phyloP scores from a whole-genome alignment of 2,888 invertebrate genomes.

The Aspidiotus rigidus region DNA sequence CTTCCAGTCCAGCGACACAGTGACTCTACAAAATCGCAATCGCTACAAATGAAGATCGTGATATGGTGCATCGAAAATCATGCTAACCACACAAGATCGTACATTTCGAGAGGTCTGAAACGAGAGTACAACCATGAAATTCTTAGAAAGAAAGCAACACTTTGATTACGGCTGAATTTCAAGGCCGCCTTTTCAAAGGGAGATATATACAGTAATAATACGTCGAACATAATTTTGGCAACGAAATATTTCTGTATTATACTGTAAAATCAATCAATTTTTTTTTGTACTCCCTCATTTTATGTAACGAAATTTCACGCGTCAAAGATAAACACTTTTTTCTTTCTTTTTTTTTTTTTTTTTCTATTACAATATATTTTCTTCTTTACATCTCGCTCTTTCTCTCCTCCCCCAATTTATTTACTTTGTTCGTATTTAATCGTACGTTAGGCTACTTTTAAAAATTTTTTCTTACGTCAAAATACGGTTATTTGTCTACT shows the following conservation, averaged over 20 bases:
- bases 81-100: constrained; percentile 1
- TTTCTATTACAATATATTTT: neutral
- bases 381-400: neutral
- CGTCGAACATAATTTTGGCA: neutral
- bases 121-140: constrained; percentile 17
- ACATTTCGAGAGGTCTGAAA: neutral
- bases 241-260: neutral
- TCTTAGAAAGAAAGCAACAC: constrained; percentile 18
- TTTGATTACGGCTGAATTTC: constrained; percentile 33
- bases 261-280: neutral
- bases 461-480: too few species aligned
- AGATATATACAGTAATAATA: too few species aligned
- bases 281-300: neutral
- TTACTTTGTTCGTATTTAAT: too few species aligned
- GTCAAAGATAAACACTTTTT: neutral
- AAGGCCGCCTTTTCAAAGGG: neutral
- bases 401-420: too few species aligned
- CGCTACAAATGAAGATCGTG: constrained; percentile 24
- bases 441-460: too few species aligned
- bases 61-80: constrained; percentile 10
- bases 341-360: neutral
- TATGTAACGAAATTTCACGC: too few species aligned
- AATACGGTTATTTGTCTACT: neutral
- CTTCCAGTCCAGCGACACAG: too few species aligned
- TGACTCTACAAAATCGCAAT: neutral